Conservation (phyloP, 2,888 invertebrate genomes). For the Atrina japonica region DNA sequence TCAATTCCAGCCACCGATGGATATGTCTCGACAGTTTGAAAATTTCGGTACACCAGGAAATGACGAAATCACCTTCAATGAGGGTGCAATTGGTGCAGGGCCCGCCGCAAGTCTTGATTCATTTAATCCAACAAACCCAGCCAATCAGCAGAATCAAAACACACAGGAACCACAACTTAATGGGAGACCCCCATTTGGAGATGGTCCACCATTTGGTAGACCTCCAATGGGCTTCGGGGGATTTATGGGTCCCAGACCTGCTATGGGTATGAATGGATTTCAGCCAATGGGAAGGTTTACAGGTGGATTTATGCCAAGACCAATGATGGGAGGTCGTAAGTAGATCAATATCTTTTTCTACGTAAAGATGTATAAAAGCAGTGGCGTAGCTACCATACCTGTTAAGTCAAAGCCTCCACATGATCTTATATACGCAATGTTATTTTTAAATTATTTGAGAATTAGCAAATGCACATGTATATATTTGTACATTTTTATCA, state of each 20-base stretch:
- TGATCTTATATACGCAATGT: too few species aligned
- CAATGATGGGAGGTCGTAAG: not conserved
- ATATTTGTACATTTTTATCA: too few species aligned
- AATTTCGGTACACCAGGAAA: conserved; percentile 25
- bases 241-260: not conserved
- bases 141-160: too few species aligned
- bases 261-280: too few species aligned
- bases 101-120: conserved; percentile 38
- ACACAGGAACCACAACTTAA: too few species aligned
- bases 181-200: conserved; percentile 12
- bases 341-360: not conserved
- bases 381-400: too few species aligned
- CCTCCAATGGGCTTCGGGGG: conserved; percentile 1
- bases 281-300: not conserved
- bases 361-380: too few species aligned
- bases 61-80: conserved; percentile 42
- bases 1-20: not conserved
- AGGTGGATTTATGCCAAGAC: conserved; percentile 4
- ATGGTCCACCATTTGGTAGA: conserved; percentile 36
- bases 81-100: conserved; percentile 60
- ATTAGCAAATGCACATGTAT: too few species aligned
- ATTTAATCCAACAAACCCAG: conserved; percentile 31
- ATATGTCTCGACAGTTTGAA: conserved; percentile 1
- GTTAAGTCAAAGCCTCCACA: too few species aligned
- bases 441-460: too few species aligned